phyloP scores from a whole-genome alignment of 2,113 vertebrate genomes.

The Corythornis madagascariensis region DNA sequence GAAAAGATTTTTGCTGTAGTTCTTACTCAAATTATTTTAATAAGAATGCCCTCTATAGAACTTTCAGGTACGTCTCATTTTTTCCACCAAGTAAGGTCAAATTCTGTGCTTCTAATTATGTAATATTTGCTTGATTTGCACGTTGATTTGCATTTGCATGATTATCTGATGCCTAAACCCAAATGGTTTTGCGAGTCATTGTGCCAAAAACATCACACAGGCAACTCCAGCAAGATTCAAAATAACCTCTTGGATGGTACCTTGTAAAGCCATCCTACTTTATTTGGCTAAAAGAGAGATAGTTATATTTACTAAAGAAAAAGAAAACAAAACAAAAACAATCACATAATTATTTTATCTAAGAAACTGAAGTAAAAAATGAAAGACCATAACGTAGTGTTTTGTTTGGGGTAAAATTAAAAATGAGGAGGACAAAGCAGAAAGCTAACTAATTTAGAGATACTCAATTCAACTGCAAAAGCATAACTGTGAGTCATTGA shows the following conservation, averaged over 20 bases:
- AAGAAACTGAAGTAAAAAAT: neutral
- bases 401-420: neutral
- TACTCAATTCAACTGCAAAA: neutral
- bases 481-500: neutral
- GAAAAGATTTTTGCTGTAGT: neutral
- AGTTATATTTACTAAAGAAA: neutral
- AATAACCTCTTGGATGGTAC: neutral
- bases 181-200: neutral
- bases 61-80: neutral
- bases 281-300: neutral
- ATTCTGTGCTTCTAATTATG: neutral
- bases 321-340: neutral
- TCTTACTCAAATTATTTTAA: neutral
- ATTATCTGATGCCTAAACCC: neutral
- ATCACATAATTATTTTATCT: neutral
- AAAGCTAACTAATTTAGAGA: neutral
- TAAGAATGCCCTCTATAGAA: neutral
- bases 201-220: neutral
- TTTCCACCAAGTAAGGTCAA: neutral
- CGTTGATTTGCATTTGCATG: neutral
- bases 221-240: neutral
- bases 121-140: neutral
- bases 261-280: neutral
- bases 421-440: neutral
- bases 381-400: neutral